Evolutionary conservation across 2,888 invertebrate genomes (phyloP).

Genomic region (Rapana venosa): DNA sequence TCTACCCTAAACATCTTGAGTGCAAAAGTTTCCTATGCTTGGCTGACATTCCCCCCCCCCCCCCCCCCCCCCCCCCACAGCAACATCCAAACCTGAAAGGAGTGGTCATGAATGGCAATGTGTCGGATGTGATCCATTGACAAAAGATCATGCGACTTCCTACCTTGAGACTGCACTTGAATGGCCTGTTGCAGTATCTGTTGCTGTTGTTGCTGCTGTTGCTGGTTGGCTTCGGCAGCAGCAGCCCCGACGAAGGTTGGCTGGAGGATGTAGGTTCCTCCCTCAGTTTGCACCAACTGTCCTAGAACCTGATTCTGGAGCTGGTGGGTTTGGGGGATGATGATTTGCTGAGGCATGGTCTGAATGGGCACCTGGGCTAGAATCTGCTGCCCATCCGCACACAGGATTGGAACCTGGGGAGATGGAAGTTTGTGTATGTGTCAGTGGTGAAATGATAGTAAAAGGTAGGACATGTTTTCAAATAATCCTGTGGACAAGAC

Average conservation of each 20-base stretch:
- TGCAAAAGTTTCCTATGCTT: too few species aligned
- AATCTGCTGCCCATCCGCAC: slow-evolving; percentile 43
- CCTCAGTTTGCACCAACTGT: slow-evolving; percentile 92
- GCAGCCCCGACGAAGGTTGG: slow-evolving; percentile 78
- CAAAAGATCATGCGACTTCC: background rate
- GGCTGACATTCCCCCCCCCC: too few species aligned
- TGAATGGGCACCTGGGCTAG: slow-evolving; percentile 50
- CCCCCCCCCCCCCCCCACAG: too few species aligned
- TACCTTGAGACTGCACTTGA: slow-evolving; percentile 46
- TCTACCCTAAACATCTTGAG: too few species aligned
- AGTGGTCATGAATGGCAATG: too few species aligned
- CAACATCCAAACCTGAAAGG: too few species aligned
- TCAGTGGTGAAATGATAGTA: too few species aligned
- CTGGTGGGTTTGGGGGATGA: slow-evolving; percentile 80
- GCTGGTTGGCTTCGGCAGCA: slow-evolving; percentile 43
- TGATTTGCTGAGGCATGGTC: slow-evolving; percentile 78
- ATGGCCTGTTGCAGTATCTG: slow-evolving; percentile 32
- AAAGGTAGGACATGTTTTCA: too few species aligned
- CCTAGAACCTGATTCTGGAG: slow-evolving; percentile 63
- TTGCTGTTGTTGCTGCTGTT: slow-evolving; percentile 43
- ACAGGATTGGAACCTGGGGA: slow-evolving; percentile 33
- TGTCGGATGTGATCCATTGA: too few species aligned
- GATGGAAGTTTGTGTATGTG: too few species aligned
- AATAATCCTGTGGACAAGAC: too few species aligned
- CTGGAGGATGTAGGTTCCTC: slow-evolving; percentile 95